Conservation (phyloP, 2,797 vertebrate species). For the Crenichthys baileyi region DNA sequence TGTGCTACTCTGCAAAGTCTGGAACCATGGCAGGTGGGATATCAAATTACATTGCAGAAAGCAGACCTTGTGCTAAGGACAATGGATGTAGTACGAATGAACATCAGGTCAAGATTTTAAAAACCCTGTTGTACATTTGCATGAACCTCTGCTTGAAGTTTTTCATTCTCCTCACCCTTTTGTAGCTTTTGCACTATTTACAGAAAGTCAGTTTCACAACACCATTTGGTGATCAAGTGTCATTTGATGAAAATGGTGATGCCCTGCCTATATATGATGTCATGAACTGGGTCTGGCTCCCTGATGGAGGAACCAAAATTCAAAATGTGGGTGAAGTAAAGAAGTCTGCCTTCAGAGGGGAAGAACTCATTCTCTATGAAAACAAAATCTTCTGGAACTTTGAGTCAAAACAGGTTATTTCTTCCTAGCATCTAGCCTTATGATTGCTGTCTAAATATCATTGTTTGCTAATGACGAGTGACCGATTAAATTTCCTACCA, state of each 20-base stretch:
- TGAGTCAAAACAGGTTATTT: slow-evolving; percentile 14
- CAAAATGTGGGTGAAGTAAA: slow-evolving; percentile 71
- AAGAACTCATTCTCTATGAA: slow-evolving; percentile 11
- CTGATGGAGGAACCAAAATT: slow-evolving; percentile 57
- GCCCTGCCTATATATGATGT: slow-evolving; percentile 76
- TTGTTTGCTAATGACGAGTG: background rate
- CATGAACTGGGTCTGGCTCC: slow-evolving; percentile 74
- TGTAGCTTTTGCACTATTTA: slow-evolving; percentile 73
- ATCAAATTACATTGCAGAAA: background rate
- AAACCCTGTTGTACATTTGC: background rate
- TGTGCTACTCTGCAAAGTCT: slow-evolving; percentile 65
- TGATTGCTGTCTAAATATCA: background rate
- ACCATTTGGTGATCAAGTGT: slow-evolving; percentile 73
- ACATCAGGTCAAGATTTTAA: background rate
- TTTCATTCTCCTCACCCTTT: background rate
- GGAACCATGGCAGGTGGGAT: slow-evolving; percentile 77
- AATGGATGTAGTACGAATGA: background rate
- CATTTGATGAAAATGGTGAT: slow-evolving; percentile 79
- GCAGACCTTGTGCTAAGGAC: background rate
- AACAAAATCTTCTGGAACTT: slow-evolving; percentile 26
- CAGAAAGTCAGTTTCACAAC: slow-evolving; percentile 75
- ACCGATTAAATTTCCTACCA: background rate
- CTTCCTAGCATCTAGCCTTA: background rate
- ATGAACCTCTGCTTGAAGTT: background rate
- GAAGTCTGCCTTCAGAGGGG: slow-evolving; percentile 35